Evolutionary conservation across 2,113 vertebrate species (phyloP), one percentile per base, ranked within the genome.

Genomic region (Tenebrosternarchus preto): DNA sequence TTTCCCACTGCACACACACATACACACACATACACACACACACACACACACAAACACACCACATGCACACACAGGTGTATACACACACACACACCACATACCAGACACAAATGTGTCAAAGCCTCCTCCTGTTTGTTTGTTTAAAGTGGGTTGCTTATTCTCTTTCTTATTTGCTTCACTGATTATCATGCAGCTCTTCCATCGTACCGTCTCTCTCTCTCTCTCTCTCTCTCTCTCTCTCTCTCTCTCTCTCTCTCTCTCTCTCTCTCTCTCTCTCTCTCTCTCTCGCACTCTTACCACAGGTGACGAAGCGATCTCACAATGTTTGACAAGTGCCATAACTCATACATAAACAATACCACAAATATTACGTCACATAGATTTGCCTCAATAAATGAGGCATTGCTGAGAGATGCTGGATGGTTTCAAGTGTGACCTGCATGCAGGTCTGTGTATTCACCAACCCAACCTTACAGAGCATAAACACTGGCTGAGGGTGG

Each of bases 1-100:
- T 94, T 83, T 97, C 95, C 89, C 95, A 92, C 95, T 96, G 84
- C n/a, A 0, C 1, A 1, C n/a, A 0, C 1, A 1, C 19, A 9
- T 12, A 12, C 12, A 22, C 56, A 60, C 66, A 69, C 31, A 69
- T 39, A 53, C 70, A 72, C 50, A 56, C 46, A 70, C 31, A 78
- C 76, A 78, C 39, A 68, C 60, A 74, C 22, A 74, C 19, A 73
- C 4, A 56, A 33, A 33, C 3, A 56, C 31, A 31, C 6, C 33
- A 6, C 61, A 50, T 16, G 12, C 39, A 53, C 8, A 46, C 39
- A 4, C 39, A n/a, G 15, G 8, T 4, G 39, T 16, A 55, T 33
- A 50, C 24, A 12, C 39, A 53, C 9, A 9, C 8, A 46, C 39
- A n/a, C 55, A 39, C 1, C 1, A n/a, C 16, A 67, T 6, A 1